phyloP scores from a whole-genome alignment of 2,888 invertebrate species.

The Limenitis camilla region DNA sequence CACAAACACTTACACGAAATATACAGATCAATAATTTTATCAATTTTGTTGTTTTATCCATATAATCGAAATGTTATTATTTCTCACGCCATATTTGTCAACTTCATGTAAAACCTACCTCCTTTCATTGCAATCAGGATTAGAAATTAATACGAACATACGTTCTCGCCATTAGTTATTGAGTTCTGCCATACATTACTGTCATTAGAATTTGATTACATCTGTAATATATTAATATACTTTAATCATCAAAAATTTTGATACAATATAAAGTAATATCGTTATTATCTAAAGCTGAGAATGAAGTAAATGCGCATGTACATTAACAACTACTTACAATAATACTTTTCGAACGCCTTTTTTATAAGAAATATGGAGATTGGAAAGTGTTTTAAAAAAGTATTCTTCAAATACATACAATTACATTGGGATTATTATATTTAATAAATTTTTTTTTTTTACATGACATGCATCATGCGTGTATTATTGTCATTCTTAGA shows the following conservation, averaged over 20 bases:
- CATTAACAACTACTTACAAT: background rate
- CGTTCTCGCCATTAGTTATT: background rate
- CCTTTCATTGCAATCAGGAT: background rate
- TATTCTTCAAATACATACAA: no score
- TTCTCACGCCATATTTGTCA: background rate
- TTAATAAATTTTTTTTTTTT: background rate
- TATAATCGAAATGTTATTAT: no score
- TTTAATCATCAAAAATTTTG: background rate
- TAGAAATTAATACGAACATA: background rate
- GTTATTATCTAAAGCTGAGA: constrained; percentile 6
- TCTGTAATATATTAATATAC: background rate
- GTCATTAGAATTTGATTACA: constrained; percentile 1
- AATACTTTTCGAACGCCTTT: background rate
- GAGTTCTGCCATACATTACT: background rate
- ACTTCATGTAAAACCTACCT: background rate
- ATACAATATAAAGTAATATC: background rate
- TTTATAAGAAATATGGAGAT: background rate
- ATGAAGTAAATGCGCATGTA: constrained; percentile 10
- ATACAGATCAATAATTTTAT: no score
- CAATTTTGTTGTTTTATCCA: no score
- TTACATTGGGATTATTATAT: no score
- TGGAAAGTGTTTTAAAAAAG: no score
- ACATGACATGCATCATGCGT: background rate
- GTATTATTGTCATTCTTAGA: constrained; percentile 15
- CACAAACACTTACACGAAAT: no score